Percentiles rank a stretch among this genome's conserved stretches.
phyloP scores from a whole-genome alignment of 1,140 invertebrate genomes.

The Sminthurinus signatus region DNA sequence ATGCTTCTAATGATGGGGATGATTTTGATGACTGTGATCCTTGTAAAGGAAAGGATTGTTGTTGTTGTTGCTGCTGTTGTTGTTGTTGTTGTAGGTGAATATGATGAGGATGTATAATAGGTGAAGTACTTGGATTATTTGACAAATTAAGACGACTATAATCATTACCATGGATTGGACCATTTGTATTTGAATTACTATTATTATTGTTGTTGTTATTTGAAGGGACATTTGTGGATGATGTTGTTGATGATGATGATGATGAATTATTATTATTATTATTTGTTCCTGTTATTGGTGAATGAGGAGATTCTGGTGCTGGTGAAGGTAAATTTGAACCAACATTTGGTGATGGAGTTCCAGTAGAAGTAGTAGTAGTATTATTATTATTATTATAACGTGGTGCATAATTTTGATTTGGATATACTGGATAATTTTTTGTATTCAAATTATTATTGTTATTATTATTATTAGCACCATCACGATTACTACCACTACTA shows the following conservation, averaged over 20 bases:
- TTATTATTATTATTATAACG: no score
- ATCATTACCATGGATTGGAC: neutral
- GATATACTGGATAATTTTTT: constrained; percentile 6
- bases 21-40: neutral
- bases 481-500: constrained; percentile 5
- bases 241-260: no score
- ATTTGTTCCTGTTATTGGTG: no score
- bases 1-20: neutral
- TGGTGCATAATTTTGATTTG: constrained; percentile 19
- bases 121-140: constrained; percentile 6
- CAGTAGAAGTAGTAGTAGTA: no score
- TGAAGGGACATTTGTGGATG: no score
- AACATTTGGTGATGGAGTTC: constrained; percentile 22
- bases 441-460: constrained; percentile 1
- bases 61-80: no score
- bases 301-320: constrained; percentile 22
- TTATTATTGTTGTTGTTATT: no score
- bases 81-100: no score
- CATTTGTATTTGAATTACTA: constrained; percentile 4
- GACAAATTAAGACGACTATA: constrained; percentile 1
- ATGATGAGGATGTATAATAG: neutral
- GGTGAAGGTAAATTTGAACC: constrained; percentile 21
- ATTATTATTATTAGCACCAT: neutral
- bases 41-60: neutral
- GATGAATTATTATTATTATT: no score